Base-by-base conservation (phyloP, 2,113 vertebrate genomes). In the Tetraodon nigroviridis region DNA sequence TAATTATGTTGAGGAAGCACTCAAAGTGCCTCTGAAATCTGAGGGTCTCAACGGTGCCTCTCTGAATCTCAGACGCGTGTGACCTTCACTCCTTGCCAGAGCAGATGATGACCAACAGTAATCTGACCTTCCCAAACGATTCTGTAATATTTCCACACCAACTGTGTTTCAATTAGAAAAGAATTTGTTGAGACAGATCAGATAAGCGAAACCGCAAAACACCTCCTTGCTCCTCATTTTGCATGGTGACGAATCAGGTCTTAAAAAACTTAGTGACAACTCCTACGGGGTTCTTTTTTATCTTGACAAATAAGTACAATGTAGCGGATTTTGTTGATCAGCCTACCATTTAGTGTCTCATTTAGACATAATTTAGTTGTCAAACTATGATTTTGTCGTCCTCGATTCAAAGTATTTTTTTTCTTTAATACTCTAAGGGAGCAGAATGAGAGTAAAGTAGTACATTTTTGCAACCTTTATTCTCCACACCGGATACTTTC, bases 51-150 rank as follows among this genome's bases (percentile, higher is more conserved):
- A 52, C 68, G 61, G 22, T 62, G 55, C 24, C 60, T 68, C 54
- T 63, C 64, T 75, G 64, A 77, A 29, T 73, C 68, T 69, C 37
- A n/a, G 29, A 68, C 68, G 58, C 67, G 14, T 51, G 56, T 79
- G 78, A 83, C 84, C 80, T 80, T 77, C 82, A 80, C 62, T 70
- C 19, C 64, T 61, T 17, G 70, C 60, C 73, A 72, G 64, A 64
- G 61, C 58, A 58, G 65, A 48, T 53, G 63, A 50, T 37, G 27
- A 68, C 67, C 60, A 73, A 51, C 56, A 52, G 84, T 76, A 80
- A 80, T 55, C 58, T 76, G 84, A 81, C 71, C 78, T 73, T 76
- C 67, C 73, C 58, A 69, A 71, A 67, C 76, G 56, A 64, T 76
- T 67, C 63, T 27, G 53, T 51, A 63, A 53, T 51, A 51, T 63